These are phyloP conservation scores for Brachypteracias leptosomus DNA, from an alignment of 2,113 vertebrate genomes.

Conservation along the genomic window DNA sequence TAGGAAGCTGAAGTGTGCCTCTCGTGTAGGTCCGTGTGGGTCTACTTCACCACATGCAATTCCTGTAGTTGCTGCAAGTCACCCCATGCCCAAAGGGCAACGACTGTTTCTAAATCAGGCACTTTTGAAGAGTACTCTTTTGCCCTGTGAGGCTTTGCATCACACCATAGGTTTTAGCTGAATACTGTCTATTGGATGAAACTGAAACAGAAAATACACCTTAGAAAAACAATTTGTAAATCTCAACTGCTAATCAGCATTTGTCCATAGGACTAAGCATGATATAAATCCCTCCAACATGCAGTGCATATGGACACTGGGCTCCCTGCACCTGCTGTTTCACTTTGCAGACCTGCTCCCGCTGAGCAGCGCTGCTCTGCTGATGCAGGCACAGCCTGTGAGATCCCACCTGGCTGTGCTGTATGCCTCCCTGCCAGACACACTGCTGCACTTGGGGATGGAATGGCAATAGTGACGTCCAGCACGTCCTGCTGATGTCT, in stretches of 20 bases:
- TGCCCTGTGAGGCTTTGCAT: not conserved
- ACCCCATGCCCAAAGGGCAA: not conserved
- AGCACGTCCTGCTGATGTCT: not conserved
- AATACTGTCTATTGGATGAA: not conserved
- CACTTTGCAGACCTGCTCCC: not conserved
- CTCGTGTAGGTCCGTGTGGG: not conserved
- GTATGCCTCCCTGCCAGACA: not conserved
- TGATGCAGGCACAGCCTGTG: not conserved
- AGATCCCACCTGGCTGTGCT: not conserved
- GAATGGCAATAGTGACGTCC: fast-evolving
- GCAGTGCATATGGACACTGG: fast-evolving
- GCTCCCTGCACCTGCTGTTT: not conserved
- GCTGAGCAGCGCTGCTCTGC: not conserved
- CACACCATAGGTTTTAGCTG: not conserved
- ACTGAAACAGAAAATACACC: not conserved
- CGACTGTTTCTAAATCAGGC: not conserved
- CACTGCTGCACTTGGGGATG: fast-evolving
- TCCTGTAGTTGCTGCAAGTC: not conserved
- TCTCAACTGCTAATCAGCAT: not conserved
- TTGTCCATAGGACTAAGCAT: not conserved
- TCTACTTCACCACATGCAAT: not conserved
- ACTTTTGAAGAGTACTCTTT: not conserved
- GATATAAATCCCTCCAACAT: not conserved
- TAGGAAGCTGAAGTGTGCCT: not conserved
- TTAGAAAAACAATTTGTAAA: not conserved